phyloP scores from a whole-genome alignment of 2,113 vertebrate genomes.

The Lophura nycthemera region DNA sequence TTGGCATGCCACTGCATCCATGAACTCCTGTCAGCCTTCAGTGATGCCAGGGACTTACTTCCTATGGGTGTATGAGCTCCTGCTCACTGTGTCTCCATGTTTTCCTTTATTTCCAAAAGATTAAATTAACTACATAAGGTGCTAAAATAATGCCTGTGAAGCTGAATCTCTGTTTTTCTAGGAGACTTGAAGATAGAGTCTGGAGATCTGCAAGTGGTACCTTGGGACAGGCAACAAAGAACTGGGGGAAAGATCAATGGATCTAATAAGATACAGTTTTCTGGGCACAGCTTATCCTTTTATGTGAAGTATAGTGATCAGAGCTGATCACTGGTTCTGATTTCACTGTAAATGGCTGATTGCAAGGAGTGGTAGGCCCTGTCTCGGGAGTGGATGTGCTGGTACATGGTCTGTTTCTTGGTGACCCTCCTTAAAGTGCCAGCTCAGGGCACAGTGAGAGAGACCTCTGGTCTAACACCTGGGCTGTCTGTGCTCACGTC shows the following conservation, averaged over 20 bases:
- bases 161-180: background rate
- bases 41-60: background rate
- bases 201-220: background rate
- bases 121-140: background rate
- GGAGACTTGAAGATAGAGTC: background rate
- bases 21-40: background rate
- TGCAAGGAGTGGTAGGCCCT: background rate
- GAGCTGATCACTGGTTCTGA: background rate
- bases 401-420: background rate
- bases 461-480: background rate
- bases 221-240: background rate
- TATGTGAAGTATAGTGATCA: background rate
- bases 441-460: accelerated
- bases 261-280: background rate
- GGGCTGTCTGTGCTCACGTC: background rate
- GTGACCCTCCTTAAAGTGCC: accelerated
- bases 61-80: background rate
- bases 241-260: background rate
- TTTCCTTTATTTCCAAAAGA: background rate
- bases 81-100: accelerated
- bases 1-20: background rate
- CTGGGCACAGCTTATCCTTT: background rate
- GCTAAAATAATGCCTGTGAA: background rate
- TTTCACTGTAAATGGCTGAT: background rate
- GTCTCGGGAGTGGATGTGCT: background rate